These are phyloP conservation scores for Meloe dianella DNA, from an alignment of 2,888 invertebrate genomes.

Conservation along the genomic window DNA sequence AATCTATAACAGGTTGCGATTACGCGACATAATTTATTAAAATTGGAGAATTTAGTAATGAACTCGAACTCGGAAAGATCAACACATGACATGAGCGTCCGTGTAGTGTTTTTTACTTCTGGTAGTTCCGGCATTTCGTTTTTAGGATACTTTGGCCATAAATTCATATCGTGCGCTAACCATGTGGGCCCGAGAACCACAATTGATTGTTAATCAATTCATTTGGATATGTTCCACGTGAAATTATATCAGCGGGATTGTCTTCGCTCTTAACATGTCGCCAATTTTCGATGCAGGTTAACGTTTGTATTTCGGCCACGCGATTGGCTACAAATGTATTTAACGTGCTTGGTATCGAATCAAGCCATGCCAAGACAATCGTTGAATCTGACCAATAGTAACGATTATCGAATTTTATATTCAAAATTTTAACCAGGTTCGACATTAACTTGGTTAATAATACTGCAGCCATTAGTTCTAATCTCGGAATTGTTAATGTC, in stretches of 20 bases:
- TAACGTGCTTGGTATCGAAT: slow-evolving; percentile 9
- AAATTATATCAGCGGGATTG: slow-evolving; percentile 24
- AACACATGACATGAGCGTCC: no score
- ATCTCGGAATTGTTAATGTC: neutral
- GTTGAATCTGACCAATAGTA: slow-evolving; percentile 24
- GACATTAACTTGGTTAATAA: slow-evolving; percentile 19
- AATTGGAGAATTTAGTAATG: slow-evolving; percentile 10
- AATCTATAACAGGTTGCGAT: slow-evolving; percentile 12
- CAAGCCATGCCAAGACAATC: slow-evolving; percentile 23
- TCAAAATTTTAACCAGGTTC: slow-evolving; percentile 11
- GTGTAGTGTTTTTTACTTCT: neutral
- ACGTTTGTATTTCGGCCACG: slow-evolving; percentile 22
- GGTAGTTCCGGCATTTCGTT: neutral
- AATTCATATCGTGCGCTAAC: neutral
- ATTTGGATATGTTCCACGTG: slow-evolving; percentile 11
- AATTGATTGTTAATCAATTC: slow-evolving; percentile 8
- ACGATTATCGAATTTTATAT: slow-evolving; percentile 7
- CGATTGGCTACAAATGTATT: slow-evolving; percentile 28
- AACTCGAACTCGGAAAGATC: neutral
- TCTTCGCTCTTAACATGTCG: slow-evolving; percentile 18
- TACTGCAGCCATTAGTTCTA: slow-evolving; percentile 18
- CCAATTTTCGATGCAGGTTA: slow-evolving; percentile 21
- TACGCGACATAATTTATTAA: slow-evolving; percentile 12
- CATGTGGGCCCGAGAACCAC: slow-evolving; percentile 19
- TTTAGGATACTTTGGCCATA: neutral